Percentiles rank a stretch among this genome's conserved stretches.
These are phyloP conservation scores for Physocephala rufipes DNA, from an alignment of 2,888 invertebrate species.

Conservation along the genomic window DNA sequence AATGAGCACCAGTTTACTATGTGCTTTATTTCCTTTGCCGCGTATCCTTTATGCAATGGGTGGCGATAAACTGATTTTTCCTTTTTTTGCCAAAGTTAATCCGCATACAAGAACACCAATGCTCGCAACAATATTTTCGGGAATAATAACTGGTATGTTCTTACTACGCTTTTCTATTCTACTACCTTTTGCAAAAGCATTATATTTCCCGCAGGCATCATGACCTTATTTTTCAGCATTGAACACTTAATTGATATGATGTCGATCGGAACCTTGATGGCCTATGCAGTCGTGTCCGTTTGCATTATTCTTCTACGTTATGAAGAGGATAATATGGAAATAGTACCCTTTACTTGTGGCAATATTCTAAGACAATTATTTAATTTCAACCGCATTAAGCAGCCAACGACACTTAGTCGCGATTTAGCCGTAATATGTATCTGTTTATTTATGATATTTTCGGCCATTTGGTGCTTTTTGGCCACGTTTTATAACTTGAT, in stretches of 20 bases:
- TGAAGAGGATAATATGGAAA: constrained; percentile 58
- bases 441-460: constrained; percentile 68
- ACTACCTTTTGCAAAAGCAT: too few relatives aligned
- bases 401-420: constrained; percentile 73
- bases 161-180: background rate
- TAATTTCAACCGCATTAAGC: constrained; percentile 69
- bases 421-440: constrained; percentile 73
- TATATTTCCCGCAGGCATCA: constrained; percentile 77
- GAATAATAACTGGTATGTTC: constrained; percentile 74
- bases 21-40: constrained; percentile 89
- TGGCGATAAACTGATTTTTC: constrained; percentile 85
- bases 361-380: background rate
- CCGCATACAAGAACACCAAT: constrained; percentile 81
- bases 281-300: constrained; percentile 91
- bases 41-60: constrained; percentile 92
- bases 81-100: constrained; percentile 75
- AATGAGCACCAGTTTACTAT: constrained; percentile 85
- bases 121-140: constrained; percentile 79
- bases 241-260: constrained; percentile 95
- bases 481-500: constrained; percentile 48
- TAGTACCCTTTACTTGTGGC: constrained; percentile 69
- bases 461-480: constrained; percentile 56
- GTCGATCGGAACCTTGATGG: constrained; percentile 91
- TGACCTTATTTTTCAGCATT: constrained; percentile 88
- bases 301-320: constrained; percentile 88